phyloP scores from a whole-genome alignment of 2,888 invertebrate species.

The Lithodes maja region DNA sequence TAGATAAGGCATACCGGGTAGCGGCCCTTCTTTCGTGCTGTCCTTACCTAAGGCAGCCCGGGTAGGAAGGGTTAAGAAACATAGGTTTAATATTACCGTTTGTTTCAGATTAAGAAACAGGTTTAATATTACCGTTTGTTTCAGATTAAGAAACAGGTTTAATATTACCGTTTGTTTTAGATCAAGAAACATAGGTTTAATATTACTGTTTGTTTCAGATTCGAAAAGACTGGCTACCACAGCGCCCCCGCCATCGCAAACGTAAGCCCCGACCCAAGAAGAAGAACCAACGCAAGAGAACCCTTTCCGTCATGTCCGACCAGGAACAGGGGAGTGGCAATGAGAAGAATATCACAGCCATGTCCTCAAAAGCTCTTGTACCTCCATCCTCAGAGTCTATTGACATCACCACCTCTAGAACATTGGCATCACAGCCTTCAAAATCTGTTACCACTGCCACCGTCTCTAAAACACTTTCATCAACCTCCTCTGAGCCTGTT shows the following conservation, averaged over 20 bases:
- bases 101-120: no score
- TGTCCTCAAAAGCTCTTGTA: background rate
- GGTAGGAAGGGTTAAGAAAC: no score
- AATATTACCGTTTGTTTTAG: no score
- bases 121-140: no score
- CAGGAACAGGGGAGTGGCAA: background rate
- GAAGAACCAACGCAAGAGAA: conserved; percentile 13
- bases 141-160: no score
- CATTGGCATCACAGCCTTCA: background rate
- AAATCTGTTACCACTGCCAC: background rate
- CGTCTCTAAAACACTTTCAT: background rate
- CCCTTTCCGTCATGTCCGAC: conserved; percentile 30
- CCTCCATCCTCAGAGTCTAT: no score
- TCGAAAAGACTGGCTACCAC: conserved; percentile 60
- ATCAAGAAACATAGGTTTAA: no score
- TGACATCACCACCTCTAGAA: background rate
- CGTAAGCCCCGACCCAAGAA: conserved; percentile 62
- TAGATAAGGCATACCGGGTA: no score
- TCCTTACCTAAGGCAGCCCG: no score
- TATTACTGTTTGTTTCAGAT: conserved; percentile 37
- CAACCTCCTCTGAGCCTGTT: no score
- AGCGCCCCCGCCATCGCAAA: conserved; percentile 52
- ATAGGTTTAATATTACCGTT: no score
- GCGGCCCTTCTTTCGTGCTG: no score
- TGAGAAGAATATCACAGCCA: background rate